phyloP scores from a whole-genome alignment of 2,797 vertebrate genomes.

The Lepidocolaptes lacrymiger region DNA sequence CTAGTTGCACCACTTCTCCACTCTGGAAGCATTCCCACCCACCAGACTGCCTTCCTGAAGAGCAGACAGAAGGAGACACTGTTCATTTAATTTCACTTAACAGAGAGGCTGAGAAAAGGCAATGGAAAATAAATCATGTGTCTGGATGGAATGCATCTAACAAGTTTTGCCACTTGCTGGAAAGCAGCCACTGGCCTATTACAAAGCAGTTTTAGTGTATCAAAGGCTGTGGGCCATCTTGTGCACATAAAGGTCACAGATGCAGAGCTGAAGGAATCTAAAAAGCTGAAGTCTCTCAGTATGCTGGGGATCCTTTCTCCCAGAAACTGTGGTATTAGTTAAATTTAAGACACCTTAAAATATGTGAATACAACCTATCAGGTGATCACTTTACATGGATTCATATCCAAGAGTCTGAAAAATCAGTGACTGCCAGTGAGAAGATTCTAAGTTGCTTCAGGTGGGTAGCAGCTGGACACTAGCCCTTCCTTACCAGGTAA shows the following conservation, averaged over 20 bases:
- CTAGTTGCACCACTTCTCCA: background rate
- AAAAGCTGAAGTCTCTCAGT: background rate
- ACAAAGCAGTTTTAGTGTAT: background rate
- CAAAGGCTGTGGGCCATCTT: background rate
- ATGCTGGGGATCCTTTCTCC: background rate
- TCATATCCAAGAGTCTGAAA: background rate
- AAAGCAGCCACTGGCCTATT: background rate
- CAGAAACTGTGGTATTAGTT: background rate
- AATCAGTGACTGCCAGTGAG: background rate
- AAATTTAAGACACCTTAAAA: background rate
- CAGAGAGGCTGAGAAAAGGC: background rate
- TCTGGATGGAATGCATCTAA: background rate
- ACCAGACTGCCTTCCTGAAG: conserved; percentile 5
- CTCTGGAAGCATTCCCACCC: background rate
- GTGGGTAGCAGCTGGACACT: background rate
- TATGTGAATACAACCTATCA: background rate
- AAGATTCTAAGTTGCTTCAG: background rate
- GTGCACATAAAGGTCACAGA: background rate
- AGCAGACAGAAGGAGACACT: conserved; percentile 12
- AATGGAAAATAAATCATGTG: background rate
- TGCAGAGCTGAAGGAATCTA: background rate
- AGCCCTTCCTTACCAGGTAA: background rate
- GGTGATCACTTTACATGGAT: background rate
- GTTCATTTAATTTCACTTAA: conserved; percentile 12
- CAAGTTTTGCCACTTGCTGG: background rate